These are phyloP conservation scores for Geodia barretti DNA, from an alignment of 37 sponge, comb jelly and placozoan genomes.

Conservation along the genomic window DNA sequence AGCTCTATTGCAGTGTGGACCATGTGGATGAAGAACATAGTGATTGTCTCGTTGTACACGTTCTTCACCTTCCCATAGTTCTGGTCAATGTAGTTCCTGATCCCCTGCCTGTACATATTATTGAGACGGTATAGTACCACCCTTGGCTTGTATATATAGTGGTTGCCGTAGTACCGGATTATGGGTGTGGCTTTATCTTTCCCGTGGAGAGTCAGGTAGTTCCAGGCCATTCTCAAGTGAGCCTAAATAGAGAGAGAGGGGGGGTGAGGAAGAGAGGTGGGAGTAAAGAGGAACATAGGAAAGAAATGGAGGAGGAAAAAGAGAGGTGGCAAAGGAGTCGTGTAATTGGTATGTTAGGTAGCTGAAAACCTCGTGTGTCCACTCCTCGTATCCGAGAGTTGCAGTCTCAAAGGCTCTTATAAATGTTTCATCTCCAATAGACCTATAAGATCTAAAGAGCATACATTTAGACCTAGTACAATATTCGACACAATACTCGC, in stretches of 20 bases:
- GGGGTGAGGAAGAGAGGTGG: background rate
- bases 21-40: conserved; percentile 46
- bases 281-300: background rate
- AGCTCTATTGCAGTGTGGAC: conserved; percentile 18
- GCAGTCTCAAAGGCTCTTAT: conserved; percentile 38
- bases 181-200: conserved; percentile 23
- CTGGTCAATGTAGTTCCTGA: conserved; percentile 16
- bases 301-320: too few species aligned
- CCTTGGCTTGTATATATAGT: too few species aligned
- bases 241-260: conserved; percentile 12
- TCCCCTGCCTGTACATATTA: conserved; percentile 20
- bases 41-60: conserved; percentile 38
- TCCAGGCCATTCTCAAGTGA: conserved; percentile 50
- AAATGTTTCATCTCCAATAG: conserved; percentile 34
- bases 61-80: conserved; percentile 42
- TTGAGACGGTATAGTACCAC: too few species aligned
- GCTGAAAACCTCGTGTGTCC: conserved; percentile 53
- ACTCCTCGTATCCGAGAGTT: conserved; percentile 34
- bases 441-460: conserved; percentile 15
- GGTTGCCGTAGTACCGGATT: conserved; percentile 3
- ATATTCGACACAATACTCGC: background rate
- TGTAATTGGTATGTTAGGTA: too few species aligned
- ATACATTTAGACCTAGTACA: background rate
- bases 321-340: too few species aligned
- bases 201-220: conserved; percentile 24